Evolutionary conservation across 2,113 vertebrate genomes (phyloP).

Genomic region (Lophotis ruficrista): DNA sequence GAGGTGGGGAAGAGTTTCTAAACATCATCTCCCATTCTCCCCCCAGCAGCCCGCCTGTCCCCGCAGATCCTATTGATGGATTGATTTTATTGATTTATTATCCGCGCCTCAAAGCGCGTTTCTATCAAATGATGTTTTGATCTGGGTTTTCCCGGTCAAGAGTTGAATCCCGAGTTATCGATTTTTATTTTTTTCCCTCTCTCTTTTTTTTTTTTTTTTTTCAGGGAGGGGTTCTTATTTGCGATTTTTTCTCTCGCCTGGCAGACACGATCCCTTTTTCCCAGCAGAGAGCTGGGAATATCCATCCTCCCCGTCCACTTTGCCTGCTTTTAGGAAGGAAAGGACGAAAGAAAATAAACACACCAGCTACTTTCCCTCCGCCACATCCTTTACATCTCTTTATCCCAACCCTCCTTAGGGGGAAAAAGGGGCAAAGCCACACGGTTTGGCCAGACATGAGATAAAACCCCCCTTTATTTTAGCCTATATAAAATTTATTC

Average conservation of each 20-base stretch:
- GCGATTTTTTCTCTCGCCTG: neutral
- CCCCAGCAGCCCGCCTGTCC: neutral
- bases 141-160: slow-evolving; percentile 46
- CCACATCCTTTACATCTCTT: neutral
- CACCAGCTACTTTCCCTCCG: neutral
- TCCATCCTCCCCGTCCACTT: neutral
- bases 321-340: neutral
- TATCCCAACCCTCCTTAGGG: neutral
- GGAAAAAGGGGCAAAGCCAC: neutral
- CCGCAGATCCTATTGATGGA: slow-evolving; percentile 17
- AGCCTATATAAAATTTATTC: neutral
- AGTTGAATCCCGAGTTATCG: slow-evolving; percentile 31
- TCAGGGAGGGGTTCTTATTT: neutral
- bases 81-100: slow-evolving; percentile 60
- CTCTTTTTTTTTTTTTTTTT: neutral
- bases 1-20: neutral
- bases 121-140: slow-evolving; percentile 33
- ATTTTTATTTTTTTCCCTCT: neutral
- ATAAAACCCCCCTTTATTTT: neutral
- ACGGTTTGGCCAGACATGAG: neutral
- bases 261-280: neutral
- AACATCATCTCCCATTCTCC: neutral
- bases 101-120: neutral
- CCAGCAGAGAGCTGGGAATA: neutral
- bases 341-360: neutral